Percentiles rank a stretch among this genome's conserved stretches.
Evolutionary conservation across 2,797 vertebrate genomes (phyloP).

Genomic region (Momotus momota): DNA sequence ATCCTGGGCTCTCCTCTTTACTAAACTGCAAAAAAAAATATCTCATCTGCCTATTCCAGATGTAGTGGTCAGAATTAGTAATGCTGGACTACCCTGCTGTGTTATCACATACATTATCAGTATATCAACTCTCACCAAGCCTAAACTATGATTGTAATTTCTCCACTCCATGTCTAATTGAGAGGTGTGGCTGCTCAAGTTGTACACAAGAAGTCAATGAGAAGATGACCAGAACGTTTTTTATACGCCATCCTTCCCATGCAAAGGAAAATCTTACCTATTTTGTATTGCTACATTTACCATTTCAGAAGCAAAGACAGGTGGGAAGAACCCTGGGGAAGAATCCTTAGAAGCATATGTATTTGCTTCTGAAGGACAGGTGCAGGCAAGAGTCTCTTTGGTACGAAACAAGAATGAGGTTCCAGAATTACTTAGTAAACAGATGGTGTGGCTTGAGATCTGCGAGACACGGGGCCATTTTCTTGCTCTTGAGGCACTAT

Average conservation of each 20-base stretch:
- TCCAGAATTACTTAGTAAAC: conserved; percentile 3
- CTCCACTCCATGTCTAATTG: not conserved
- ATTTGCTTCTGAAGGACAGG: not conserved
- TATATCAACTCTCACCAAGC: not conserved
- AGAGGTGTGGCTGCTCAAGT: not conserved
- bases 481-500: not conserved
- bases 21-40: not conserved
- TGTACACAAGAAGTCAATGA: not conserved
- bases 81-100: not conserved
- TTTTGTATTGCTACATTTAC: not conserved
- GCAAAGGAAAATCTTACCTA: not conserved
- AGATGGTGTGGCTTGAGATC: not conserved
- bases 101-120: not conserved
- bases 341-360: not conserved
- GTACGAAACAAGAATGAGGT: not conserved
- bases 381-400: not conserved
- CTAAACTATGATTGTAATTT: not conserved
- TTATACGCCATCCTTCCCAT: not conserved
- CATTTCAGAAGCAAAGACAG: conserved; percentile 4
- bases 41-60: not conserved
- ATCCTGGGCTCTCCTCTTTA: not conserved
- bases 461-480: not conserved
- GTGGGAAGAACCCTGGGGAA: not conserved
- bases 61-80: not conserved
- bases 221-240: not conserved